Percentiles rank a stretch among this genome's conserved stretches.
Conservation (phyloP, 2,797 vertebrate species). For the Aselliscus stoliczkanus region DNA sequence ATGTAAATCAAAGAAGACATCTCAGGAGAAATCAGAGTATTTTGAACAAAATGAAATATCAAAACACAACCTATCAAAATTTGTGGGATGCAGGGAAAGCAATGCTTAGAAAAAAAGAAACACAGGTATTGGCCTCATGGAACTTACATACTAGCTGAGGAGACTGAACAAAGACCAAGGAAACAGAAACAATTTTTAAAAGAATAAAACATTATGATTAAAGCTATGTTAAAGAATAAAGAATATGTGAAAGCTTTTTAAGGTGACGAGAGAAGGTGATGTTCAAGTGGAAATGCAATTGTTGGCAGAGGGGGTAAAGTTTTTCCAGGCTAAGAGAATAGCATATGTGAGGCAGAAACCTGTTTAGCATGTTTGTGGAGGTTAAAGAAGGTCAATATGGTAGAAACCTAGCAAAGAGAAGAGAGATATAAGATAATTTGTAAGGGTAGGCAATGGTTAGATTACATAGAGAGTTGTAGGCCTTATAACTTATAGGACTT, state of each 20-base stretch:
- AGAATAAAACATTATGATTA: not conserved
- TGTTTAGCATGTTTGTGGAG: not conserved
- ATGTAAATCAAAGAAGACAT: not conserved
- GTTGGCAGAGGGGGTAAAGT: not conserved
- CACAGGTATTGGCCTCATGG: not conserved
- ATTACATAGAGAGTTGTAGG: not conserved
- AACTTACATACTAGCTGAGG: not conserved
- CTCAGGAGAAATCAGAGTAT: not conserved
- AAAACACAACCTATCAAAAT: not conserved
- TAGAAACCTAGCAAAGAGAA: not conserved
- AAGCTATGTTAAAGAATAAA: not conserved
- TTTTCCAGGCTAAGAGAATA: not conserved
- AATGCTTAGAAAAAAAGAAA: not conserved
- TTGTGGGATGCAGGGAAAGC: not conserved
- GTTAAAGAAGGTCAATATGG: not conserved
- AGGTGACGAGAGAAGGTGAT: not conserved
- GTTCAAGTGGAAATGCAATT: not conserved
- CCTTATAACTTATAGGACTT: not conserved
- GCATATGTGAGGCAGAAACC: not conserved
- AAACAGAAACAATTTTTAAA: not conserved
- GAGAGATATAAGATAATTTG: not conserved
- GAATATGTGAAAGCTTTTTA: not conserved
- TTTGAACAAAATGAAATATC: not conserved
- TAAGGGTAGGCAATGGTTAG: not conserved
- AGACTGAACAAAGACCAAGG: not conserved